Evolutionary conservation across 2,797 vertebrate species (phyloP).

Genomic region (Chloroceryle amazona): DNA sequence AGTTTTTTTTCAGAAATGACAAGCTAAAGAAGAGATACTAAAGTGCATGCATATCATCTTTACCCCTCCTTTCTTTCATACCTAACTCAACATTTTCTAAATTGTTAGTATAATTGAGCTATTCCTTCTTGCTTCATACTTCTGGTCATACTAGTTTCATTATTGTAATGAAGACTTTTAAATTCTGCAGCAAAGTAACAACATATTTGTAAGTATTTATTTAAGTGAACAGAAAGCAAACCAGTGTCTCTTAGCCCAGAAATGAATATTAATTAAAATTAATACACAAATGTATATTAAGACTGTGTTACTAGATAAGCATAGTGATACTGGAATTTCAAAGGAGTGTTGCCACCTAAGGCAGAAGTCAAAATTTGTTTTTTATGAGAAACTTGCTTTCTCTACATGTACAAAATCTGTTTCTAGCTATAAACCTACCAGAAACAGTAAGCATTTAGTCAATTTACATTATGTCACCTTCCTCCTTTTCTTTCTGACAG

Average conservation of each 20-base stretch:
- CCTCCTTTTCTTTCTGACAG: slow-evolving; percentile 31
- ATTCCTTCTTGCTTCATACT: background rate
- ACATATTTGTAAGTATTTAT: background rate
- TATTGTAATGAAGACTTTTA: background rate
- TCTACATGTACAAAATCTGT: background rate
- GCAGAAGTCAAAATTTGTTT: background rate
- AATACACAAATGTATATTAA: background rate
- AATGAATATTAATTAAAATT: background rate
- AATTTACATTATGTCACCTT: slow-evolving; percentile 35
- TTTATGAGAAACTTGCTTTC: background rate
- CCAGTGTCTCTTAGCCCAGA: background rate
- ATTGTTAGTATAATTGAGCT: background rate
- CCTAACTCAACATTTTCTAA: background rate
- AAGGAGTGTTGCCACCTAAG: background rate
- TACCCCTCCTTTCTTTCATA: background rate
- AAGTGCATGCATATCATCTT: background rate
- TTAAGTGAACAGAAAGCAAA: background rate
- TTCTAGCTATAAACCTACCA: background rate
- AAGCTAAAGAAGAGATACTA: background rate
- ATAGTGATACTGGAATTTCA: background rate
- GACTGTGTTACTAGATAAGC: background rate
- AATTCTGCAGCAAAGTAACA: background rate
- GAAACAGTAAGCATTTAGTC: background rate
- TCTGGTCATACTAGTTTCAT: background rate
- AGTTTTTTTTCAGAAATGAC: background rate